These are phyloP conservation scores for Drosophila repletoides DNA, from an alignment of 1,140 invertebrate species.

Conservation along the genomic window DNA sequence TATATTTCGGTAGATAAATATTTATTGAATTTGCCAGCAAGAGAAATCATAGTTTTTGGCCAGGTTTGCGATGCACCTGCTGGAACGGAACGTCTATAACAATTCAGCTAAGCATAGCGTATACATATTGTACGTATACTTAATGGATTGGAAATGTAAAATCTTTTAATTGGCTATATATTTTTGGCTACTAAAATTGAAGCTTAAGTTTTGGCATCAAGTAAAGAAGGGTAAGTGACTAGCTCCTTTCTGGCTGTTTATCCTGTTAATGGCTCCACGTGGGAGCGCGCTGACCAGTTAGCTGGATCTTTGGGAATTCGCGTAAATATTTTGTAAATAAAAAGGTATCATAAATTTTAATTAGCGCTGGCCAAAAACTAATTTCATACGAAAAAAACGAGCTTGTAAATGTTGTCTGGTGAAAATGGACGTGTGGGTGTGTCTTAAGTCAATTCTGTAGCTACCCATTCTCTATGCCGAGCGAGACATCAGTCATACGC, in stretches of 20 bases:
- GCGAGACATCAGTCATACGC: slow-evolving; percentile 46
- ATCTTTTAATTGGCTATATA: background rate
- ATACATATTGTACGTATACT: too few species aligned
- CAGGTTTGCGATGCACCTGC: too few species aligned
- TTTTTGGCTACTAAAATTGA: too few species aligned
- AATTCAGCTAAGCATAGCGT: too few species aligned
- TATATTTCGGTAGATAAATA: too few species aligned
- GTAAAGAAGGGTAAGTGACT: background rate
- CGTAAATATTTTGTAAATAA: slow-evolving; percentile 66
- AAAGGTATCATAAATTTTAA: slow-evolving; percentile 81
- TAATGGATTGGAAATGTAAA: too few species aligned
- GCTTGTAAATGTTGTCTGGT: slow-evolving; percentile 37
- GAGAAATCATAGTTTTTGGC: too few species aligned
- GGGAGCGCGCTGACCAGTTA: background rate
- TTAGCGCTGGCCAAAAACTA: slow-evolving; percentile 85
- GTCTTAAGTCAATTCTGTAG: slow-evolving; percentile 44
- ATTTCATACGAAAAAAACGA: slow-evolving; percentile 84
- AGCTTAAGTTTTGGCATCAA: background rate
- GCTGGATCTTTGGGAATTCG: slow-evolving; percentile 40
- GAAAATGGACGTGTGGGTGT: slow-evolving; percentile 19
- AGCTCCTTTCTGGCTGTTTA: background rate
- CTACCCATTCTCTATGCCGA: too few species aligned
- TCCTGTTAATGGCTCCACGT: background rate
- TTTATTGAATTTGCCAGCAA: too few species aligned
- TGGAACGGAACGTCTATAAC: too few species aligned